These are phyloP conservation scores for Melangyna quadrimaculata DNA, from an alignment of 2,888 invertebrate species.

Conservation along the genomic window DNA sequence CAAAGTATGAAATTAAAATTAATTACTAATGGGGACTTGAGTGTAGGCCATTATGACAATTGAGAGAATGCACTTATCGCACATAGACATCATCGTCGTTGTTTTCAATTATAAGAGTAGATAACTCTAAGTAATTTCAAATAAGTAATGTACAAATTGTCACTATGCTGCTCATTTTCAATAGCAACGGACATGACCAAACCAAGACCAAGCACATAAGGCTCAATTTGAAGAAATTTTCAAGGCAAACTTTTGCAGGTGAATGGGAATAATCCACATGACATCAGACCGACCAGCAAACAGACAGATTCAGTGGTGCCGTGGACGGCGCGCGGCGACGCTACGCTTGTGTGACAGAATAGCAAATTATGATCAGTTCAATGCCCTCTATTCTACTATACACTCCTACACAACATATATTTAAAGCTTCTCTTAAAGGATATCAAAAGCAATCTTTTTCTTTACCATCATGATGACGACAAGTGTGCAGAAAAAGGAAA, in stretches of 20 bases:
- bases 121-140: too few species aligned
- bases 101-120: too few species aligned
- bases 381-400: background rate
- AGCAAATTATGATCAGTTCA: constrained; percentile 63
- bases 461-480: background rate
- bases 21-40: too few species aligned
- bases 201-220: constrained; percentile 46
- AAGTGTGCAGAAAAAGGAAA: background rate
- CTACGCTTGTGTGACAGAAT: too few species aligned
- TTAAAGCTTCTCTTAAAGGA: background rate
- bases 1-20: too few species aligned
- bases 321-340: too few species aligned
- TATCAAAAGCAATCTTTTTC: constrained; percentile 10
- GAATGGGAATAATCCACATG: constrained; percentile 38
- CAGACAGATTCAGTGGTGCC: background rate
- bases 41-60: too few species aligned
- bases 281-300: too few species aligned
- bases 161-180: background rate
- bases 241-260: constrained; percentile 48
- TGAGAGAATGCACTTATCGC: too few species aligned
- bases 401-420: background rate
- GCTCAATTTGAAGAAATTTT: constrained; percentile 39
- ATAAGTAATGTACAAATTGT: too few species aligned
- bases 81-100: too few species aligned
- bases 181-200: constrained; percentile 1